Evolutionary conservation across 1,140 invertebrate species (phyloP).

Genomic region (Radopholus similis): DNA sequence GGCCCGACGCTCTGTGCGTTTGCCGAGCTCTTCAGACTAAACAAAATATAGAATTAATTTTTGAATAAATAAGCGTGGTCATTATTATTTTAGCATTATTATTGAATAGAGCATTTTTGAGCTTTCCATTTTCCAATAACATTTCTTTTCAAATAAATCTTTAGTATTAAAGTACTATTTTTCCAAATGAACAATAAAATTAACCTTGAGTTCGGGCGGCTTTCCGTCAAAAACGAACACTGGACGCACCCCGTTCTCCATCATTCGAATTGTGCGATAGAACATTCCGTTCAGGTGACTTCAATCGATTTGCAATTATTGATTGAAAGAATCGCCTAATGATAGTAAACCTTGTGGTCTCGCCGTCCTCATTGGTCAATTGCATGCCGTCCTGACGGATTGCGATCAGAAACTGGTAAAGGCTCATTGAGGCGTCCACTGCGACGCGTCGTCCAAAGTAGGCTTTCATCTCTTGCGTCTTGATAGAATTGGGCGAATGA

Average conservation of each 20-base stretch:
- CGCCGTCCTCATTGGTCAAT: slow-evolving; percentile 85
- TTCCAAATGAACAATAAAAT: no score
- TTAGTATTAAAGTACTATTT: no score
- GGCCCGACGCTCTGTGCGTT: slow-evolving; percentile 80
- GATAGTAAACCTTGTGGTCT: slow-evolving; percentile 85
- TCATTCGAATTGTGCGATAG: slow-evolving; percentile 89
- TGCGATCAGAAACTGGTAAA: slow-evolving; percentile 99
- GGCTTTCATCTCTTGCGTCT: slow-evolving; percentile 92
- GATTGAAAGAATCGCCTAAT: not conserved
- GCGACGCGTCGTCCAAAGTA: slow-evolving; percentile 98
- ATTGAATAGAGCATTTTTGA: no score
- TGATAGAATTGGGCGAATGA: slow-evolving; percentile 80
- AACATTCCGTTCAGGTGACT: slow-evolving; percentile 95
- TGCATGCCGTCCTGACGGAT: slow-evolving; percentile 80
- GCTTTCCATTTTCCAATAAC: no score
- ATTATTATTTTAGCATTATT: no score
- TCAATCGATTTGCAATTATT: slow-evolving; percentile 23
- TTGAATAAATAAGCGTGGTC: no score
- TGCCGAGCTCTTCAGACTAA: slow-evolving; percentile 74
- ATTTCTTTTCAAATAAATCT: no score
- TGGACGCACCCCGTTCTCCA: slow-evolving; percentile 97
- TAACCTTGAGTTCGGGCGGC: slow-evolving; percentile 59
- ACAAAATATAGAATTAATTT: not conserved
- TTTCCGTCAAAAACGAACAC: slow-evolving; percentile 97
- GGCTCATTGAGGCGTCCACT: slow-evolving; percentile 96